phyloP scores from a whole-genome alignment of 64 coral and sea anemone genomes.

The Pocillopora damicornis region DNA sequence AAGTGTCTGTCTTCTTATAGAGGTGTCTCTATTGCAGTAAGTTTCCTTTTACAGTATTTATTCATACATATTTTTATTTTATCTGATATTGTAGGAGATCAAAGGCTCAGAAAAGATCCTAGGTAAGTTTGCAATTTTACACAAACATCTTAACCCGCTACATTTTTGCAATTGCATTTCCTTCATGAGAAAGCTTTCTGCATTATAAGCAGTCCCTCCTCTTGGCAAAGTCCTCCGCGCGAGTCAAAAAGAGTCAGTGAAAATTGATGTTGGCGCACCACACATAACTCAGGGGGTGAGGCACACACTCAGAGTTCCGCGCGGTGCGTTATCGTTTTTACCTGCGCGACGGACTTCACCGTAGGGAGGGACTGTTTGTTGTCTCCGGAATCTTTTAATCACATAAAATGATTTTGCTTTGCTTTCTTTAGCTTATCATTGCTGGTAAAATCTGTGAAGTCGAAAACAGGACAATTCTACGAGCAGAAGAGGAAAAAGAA shows the following conservation, averaged over 20 bases:
- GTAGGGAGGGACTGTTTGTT: no score
- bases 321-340: no score
- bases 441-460: constrained; percentile 85
- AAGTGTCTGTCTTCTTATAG: no score
- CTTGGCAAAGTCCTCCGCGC: not conserved
- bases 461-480: constrained; percentile 81
- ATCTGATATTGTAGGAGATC: constrained; percentile 19
- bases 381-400: not conserved
- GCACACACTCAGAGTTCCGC: no score
- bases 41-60: no score
- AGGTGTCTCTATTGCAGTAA: no score
- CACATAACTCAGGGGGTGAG: no score
- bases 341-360: no score
- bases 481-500: constrained; percentile 63
- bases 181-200: no score
- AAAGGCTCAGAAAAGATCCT: constrained; percentile 46
- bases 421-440: constrained; percentile 53
- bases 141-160: not conserved
- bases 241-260: no score
- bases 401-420: not conserved
- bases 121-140: constrained; percentile 19
- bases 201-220: not conserved
- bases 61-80: not conserved
- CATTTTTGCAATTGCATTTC: not conserved
- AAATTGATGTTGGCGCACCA: no score